Evolutionary conservation across 2,888 invertebrate genomes (phyloP).

Genomic region (Tenodera sinensis): DNA sequence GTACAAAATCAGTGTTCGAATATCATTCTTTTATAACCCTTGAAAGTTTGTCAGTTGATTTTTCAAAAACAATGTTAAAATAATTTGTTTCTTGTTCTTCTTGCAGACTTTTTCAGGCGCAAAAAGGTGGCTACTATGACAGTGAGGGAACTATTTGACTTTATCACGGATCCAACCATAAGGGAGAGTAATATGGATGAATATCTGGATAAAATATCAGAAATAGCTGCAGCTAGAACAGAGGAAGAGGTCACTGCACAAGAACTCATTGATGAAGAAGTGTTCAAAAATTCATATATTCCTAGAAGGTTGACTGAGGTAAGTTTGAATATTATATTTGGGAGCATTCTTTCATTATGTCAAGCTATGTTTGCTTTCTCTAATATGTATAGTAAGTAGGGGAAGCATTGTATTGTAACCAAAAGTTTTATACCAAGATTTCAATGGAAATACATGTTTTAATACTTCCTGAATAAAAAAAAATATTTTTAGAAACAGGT

Average conservation of each 20-base stretch:
- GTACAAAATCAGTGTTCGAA: too few relatives aligned
- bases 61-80: background rate
- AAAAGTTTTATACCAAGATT: too few relatives aligned
- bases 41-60: too few relatives aligned
- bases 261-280: constrained; percentile 83
- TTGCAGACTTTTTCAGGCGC: constrained; percentile 81
- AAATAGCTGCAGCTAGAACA: constrained; percentile 59
- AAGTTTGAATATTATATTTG: background rate
- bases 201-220: constrained; percentile 70
- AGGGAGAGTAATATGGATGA: constrained; percentile 77
- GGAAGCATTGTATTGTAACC: too few relatives aligned
- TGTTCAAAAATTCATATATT: constrained; percentile 90
- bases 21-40: too few relatives aligned
- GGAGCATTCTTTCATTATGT: too few relatives aligned
- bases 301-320: constrained; percentile 90
- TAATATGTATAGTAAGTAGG: too few relatives aligned
- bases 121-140: constrained; percentile 88
- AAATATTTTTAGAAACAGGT: too few relatives aligned
- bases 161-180: constrained; percentile 88
- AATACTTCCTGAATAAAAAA: too few relatives aligned
- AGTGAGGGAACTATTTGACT: constrained; percentile 89
- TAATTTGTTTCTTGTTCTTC: constrained; percentile 1
- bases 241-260: constrained; percentile 65
- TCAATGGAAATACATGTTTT: too few relatives aligned
- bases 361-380: too few relatives aligned